phyloP scores from a whole-genome alignment of 2,113 vertebrate species.

The Climacteris rufus region DNA sequence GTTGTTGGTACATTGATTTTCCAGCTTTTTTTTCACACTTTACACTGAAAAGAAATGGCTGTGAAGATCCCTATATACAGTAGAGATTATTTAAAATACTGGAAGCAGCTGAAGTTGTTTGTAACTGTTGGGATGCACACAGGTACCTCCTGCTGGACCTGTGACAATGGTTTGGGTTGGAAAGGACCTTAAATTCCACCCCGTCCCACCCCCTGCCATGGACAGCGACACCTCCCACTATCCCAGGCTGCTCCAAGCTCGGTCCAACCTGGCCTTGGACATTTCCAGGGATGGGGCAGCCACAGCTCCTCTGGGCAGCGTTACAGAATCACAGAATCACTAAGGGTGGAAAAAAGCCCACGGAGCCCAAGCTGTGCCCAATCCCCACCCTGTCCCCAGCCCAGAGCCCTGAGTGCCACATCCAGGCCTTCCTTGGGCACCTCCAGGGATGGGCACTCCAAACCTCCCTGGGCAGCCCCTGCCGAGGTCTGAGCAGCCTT shows the following conservation, averaged over 20 bases:
- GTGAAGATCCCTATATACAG: not conserved
- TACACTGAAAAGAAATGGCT: not conserved
- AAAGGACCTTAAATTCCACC: not conserved
- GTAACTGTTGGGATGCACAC: not conserved
- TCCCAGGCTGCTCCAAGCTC: not conserved
- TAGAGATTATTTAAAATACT: not conserved
- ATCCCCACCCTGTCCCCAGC: rapidly evolving
- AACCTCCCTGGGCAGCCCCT: not conserved
- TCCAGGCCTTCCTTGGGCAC: not conserved
- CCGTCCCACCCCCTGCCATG: no score
- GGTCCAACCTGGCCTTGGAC: rapidly evolving
- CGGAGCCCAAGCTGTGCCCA: rapidly evolving
- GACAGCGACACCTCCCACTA: not conserved
- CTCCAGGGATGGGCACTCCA: not conserved
- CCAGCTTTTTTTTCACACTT: not conserved
- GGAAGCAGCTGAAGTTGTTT: not conserved
- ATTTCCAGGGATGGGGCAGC: not conserved
- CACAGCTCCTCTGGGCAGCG: not conserved
- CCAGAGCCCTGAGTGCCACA: not conserved
- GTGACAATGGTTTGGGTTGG: not conserved
- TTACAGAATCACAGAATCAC: not conserved
- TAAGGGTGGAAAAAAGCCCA: not conserved
- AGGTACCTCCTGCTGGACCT: not conserved
- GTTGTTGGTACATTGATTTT: not conserved
- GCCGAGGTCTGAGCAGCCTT: not conserved